Evolutionary conservation across 2,113 vertebrate genomes (phyloP).

Genomic region (Dryoscopus gambensis): DNA sequence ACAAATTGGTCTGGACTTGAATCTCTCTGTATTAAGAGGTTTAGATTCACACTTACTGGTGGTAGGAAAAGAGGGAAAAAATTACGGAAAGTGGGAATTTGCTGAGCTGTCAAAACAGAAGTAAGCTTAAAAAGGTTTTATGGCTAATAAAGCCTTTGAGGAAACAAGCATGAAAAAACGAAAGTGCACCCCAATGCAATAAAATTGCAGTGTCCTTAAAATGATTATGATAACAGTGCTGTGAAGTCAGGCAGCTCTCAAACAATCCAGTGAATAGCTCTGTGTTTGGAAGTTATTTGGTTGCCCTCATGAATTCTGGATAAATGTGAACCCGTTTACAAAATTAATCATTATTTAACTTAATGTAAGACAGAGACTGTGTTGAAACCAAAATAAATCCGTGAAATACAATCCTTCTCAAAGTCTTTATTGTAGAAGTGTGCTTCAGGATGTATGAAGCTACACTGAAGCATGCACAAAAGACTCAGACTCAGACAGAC

Average conservation of each 20-base stretch:
- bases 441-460: neutral
- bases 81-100: neutral
- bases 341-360: neutral
- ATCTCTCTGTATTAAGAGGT: slow-evolving; percentile 51
- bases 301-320: neutral
- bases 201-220: slow-evolving; percentile 24
- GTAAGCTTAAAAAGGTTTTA: slow-evolving; percentile 39
- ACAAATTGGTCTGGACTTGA: slow-evolving; percentile 57
- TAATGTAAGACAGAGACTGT: neutral
- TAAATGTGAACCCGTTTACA: neutral
- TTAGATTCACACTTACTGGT: slow-evolving; percentile 55
- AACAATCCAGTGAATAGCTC: neutral
- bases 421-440: neutral
- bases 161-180: neutral
- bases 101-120: slow-evolving; percentile 42
- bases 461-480: neutral
- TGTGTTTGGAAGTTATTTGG: neutral
- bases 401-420: neutral
- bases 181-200: neutral
- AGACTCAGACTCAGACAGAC: neutral
- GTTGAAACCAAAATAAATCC: neutral
- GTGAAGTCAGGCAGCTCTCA: neutral
- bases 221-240: neutral
- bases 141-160: slow-evolving; percentile 33
- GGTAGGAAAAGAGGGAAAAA: neutral